Conservation (phyloP, 2,797 vertebrate genomes). For the Pseudochirops corinnae region DNA sequence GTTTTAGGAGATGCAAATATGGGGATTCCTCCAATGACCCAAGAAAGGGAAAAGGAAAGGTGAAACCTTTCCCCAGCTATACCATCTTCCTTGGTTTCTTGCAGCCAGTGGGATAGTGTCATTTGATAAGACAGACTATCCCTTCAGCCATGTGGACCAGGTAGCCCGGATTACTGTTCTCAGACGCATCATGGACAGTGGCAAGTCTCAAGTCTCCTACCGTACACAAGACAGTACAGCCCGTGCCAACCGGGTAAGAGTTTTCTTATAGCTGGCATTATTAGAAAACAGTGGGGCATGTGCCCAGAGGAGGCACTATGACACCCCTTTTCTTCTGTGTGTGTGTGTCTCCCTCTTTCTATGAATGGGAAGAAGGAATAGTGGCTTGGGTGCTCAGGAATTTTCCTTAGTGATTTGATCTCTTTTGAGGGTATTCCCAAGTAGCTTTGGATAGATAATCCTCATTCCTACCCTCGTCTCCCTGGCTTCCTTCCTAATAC, state of each 20-base stretch:
- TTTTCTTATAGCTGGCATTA: background rate
- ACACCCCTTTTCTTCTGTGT: background rate
- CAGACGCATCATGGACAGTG: constrained; percentile 92
- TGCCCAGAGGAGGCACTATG: background rate
- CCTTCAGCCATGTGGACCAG: constrained; percentile 90
- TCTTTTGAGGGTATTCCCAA: background rate
- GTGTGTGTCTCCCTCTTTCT: no score
- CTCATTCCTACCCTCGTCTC: background rate
- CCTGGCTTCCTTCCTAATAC: background rate
- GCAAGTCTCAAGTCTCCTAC: constrained; percentile 94
- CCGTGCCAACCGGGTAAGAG: constrained; percentile 92
- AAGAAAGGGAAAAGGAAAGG: no score
- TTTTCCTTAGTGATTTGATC: background rate
- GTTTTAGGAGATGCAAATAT: background rate
- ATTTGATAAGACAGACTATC: constrained; percentile 92
- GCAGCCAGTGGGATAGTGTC: constrained; percentile 94
- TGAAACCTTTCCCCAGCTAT: background rate
- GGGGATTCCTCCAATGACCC: background rate
- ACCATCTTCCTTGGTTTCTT: constrained; percentile 32
- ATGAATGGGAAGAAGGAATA: background rate
- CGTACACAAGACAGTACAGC: constrained; percentile 92
- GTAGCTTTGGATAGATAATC: background rate
- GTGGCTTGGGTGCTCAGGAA: background rate
- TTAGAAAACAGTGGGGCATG: background rate
- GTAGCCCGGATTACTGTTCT: constrained; percentile 92